These are phyloP conservation scores for Masnerella sp. DNA, from an alignment of 2,888 invertebrate genomes.

Conservation along the genomic window DNA sequence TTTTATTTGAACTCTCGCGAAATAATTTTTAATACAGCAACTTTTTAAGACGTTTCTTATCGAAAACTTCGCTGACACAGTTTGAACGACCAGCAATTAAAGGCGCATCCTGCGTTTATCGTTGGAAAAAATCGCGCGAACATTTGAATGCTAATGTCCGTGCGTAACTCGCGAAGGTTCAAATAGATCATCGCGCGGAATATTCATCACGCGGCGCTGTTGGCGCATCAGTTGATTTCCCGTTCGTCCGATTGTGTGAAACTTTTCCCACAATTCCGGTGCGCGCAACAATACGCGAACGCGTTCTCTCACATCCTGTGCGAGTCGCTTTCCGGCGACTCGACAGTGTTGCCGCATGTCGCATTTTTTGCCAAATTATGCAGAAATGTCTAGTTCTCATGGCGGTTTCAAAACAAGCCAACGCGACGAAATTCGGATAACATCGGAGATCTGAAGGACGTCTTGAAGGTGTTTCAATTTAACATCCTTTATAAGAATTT, in stretches of 20 bases:
- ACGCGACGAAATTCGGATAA: constrained; percentile 29
- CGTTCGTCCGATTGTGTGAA: constrained; percentile 48
- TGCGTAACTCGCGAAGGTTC: constrained; percentile 43
- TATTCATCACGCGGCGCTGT: constrained; percentile 47
- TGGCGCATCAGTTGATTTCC: constrained; percentile 50
- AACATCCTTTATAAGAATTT: too few species aligned
- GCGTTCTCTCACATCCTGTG: constrained; percentile 57
- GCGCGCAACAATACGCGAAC: constrained; percentile 47
- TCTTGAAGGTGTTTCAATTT: not conserved
- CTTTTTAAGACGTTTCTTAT: not conserved
- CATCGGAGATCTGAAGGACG: constrained; percentile 4
- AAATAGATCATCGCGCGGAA: constrained; percentile 38
- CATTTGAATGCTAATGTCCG: constrained; percentile 38
- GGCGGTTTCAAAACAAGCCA: constrained; percentile 29
- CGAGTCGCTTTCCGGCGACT: constrained; percentile 56
- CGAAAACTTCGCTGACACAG: constrained; percentile 35
- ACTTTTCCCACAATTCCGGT: constrained; percentile 59
- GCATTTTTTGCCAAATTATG: constrained; percentile 45
- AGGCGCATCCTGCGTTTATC: constrained; percentile 37
- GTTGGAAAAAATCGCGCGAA: constrained; percentile 34
- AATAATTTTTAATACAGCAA: constrained; percentile 4
- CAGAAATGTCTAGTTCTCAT: constrained; percentile 27
- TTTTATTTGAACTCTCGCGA: too few species aligned
- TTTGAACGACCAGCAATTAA: constrained; percentile 23
- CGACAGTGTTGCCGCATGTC: constrained; percentile 45